A percentile compares a stretch with the other conserved stretches of the same genome.
Evolutionary conservation across 2,797 vertebrate species (phyloP).

Genomic region (Rallus crepitans): DNA sequence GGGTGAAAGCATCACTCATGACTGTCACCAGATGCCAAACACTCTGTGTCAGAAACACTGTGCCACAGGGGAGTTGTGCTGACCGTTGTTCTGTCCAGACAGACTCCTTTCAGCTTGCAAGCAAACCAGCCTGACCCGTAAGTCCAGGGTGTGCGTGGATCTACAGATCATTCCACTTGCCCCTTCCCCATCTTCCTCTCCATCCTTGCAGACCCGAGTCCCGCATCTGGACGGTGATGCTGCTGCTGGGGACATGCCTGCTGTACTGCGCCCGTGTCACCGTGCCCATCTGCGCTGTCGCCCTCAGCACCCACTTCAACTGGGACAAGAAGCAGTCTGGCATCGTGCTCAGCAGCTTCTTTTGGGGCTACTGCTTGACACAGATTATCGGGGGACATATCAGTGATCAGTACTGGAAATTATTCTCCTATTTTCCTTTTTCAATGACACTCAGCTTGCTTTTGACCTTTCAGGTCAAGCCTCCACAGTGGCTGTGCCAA

Average conservation of each 20-base stretch:
- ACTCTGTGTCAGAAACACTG: background rate
- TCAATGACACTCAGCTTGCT: accelerated
- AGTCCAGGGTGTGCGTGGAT: accelerated
- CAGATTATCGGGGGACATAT: slow-evolving; percentile 94
- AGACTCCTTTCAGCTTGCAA: accelerated
- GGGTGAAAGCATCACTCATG: background rate
- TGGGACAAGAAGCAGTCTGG: slow-evolving; percentile 96
- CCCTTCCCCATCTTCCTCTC: background rate
- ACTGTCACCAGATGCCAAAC: background rate
- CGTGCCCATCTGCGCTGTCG: slow-evolving; percentile 90
- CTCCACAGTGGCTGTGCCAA: background rate
- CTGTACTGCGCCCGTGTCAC: slow-evolving; percentile 92
- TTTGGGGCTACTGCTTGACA: slow-evolving; percentile 98
- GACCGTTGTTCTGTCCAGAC: background rate
- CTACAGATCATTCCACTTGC: background rate
- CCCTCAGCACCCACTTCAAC: slow-evolving; percentile 88
- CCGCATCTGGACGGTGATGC: slow-evolving; percentile 87
- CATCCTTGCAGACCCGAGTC: slow-evolving; percentile 80
- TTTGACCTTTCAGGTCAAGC: background rate
- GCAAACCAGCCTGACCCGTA: background rate
- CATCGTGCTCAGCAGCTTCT: slow-evolving; percentile 95
- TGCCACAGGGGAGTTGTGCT: accelerated
- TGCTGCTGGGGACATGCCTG: slow-evolving; percentile 93
- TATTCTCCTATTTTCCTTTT: background rate
- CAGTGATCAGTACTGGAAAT: slow-evolving; percentile 83